These are phyloP conservation scores for Physocephala rufipes DNA, from an alignment of 2,888 invertebrate species.

Conservation along the genomic window DNA sequence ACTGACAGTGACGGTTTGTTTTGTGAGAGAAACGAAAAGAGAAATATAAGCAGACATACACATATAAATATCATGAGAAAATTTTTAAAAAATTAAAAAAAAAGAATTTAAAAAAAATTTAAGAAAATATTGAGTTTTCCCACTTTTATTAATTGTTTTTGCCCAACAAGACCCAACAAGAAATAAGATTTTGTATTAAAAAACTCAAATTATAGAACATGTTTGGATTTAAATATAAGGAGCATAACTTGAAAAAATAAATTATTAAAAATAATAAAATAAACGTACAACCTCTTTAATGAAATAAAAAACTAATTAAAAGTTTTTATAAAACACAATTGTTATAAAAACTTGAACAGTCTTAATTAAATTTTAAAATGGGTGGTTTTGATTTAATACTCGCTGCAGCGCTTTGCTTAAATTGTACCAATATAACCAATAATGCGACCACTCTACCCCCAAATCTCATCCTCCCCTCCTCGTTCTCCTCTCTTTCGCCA, in stretches of 20 bases:
- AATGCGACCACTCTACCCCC: constrained; percentile 43
- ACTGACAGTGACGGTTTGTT: constrained; percentile 30
- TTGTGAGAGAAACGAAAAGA: background rate
- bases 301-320: constrained; percentile 13
- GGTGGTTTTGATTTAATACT: constrained; percentile 58
- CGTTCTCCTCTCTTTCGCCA: background rate
- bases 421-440: constrained; percentile 50
- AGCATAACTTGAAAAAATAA: too few species aligned
- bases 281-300: background rate
- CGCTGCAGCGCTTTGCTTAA: constrained; percentile 56
- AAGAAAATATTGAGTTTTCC: background rate
- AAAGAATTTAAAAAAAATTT: background rate
- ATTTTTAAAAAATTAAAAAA: background rate
- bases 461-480: constrained; percentile 45
- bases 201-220: background rate
- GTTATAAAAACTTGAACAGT: background rate
- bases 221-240: constrained; percentile 26
- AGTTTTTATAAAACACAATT: constrained; percentile 2
- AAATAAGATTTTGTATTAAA: background rate
- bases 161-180: too few species aligned
- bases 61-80: background rate
- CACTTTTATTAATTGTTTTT: too few species aligned
- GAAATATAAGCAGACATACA: background rate
- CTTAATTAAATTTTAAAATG: constrained; percentile 38
- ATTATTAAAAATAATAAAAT: background rate